These are phyloP conservation scores for Sceliomorpha sp. DNA, from an alignment of 2,888 invertebrate genomes.

Conservation along the genomic window DNA sequence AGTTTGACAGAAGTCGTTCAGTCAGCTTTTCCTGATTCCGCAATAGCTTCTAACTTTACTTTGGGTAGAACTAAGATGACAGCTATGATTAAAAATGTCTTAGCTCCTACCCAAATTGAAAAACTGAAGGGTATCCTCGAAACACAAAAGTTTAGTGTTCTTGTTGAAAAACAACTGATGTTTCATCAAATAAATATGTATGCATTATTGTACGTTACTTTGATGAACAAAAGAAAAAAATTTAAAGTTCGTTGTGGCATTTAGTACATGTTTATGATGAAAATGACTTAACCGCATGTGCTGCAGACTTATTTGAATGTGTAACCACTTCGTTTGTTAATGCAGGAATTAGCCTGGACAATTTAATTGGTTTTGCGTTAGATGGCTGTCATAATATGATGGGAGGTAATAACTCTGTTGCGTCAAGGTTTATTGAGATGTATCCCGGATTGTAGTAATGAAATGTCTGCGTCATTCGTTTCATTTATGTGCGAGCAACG, in stretches of 20 bases:
- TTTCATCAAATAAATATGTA: background rate
- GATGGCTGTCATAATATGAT: conserved; percentile 15
- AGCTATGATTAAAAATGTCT: too few relatives aligned
- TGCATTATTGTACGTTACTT: conserved; percentile 16
- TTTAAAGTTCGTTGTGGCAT: conserved; percentile 7
- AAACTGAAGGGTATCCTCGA: background rate
- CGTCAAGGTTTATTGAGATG: conserved; percentile 1
- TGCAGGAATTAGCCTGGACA: background rate
- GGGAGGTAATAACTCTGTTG: conserved; percentile 7
- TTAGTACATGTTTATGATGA: background rate
- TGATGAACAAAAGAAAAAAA: conserved; percentile 2
- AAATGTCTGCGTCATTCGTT: conserved; percentile 70
- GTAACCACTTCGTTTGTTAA: background rate
- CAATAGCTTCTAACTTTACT: too few relatives aligned
- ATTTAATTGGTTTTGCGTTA: conserved; percentile 2
- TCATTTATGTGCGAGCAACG: conserved; percentile 67
- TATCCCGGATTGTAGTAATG: conserved; percentile 59
- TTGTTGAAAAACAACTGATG: conserved; percentile 19
- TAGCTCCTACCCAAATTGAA: too few relatives aligned
- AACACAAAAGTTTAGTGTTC: background rate
- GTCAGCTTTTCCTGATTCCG: too few relatives aligned
- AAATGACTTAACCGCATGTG: background rate
- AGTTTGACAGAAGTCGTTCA: too few relatives aligned
- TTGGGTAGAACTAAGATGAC: too few relatives aligned
- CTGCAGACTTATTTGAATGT: background rate